phyloP scores from a whole-genome alignment of 2,888 invertebrate genomes.

The Phasia obesa region DNA sequence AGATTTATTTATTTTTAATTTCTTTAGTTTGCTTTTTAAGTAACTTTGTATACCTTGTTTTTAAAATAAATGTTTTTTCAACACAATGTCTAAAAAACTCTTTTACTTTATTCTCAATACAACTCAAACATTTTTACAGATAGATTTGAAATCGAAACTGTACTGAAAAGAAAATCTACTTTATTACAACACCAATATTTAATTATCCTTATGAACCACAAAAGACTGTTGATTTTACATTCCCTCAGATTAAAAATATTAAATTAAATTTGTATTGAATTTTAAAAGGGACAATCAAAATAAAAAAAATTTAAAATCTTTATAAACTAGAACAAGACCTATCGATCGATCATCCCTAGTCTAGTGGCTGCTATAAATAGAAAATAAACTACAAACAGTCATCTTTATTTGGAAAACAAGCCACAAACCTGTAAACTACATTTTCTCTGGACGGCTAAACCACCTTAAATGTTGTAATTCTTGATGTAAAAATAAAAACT shows the following conservation, averaged over 20 bases:
- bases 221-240: no score
- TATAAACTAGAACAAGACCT: no score
- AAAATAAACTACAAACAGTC: background rate
- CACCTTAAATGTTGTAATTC: constrained; percentile 82
- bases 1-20: constrained; percentile 61
- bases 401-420: background rate
- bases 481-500: constrained; percentile 8
- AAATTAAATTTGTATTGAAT: no score
- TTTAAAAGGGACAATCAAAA: no score
- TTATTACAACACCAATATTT: no score
- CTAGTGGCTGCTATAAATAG: background rate
- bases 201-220: no score
- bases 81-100: constrained; percentile 44
- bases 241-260: no score
- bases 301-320: no score
- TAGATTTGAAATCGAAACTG: no score
- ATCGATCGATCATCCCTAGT: background rate
- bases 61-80: constrained; percentile 62
- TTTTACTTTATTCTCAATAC: background rate
- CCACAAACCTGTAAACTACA: constrained; percentile 37
- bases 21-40: constrained; percentile 38
- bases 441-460: constrained; percentile 80
- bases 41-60: constrained; percentile 47
- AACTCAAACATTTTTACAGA: no score
- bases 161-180: no score